Base-by-base conservation (phyloP, 2,797 vertebrate species). In the Malacoraja senta region DNA sequence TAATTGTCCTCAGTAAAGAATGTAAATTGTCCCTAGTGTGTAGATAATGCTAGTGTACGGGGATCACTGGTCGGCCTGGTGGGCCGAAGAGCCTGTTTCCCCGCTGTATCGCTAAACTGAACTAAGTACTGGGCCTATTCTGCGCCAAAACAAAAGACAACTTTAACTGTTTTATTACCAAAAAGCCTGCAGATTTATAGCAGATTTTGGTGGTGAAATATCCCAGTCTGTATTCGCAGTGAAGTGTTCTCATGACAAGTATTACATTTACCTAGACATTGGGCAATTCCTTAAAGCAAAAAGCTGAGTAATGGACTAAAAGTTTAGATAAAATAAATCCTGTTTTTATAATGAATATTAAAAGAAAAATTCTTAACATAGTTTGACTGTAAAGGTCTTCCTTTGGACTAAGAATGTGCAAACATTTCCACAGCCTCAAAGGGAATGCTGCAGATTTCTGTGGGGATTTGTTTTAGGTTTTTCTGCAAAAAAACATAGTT, bases 381-480 rank as follows among this genome's bases (percentile, higher is more conserved):
- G 38, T 76, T 92, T 76, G 74, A 92, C 38, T 92, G 90, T 74
- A 92, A 92, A 92, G 72, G 38, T 92, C 72, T 72, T 92, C 90
- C 29, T 76, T 58, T 92, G 90, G 90, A 92, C 90, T 92, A 38
- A 91, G 90, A 92, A 35, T 74, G 90, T 92, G 71, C 76, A 71
- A 74, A 92, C 38, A 76, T 92, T 92, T 76, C 90, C 71, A 76
- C 76, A 92, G 90, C 26, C 71, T 92, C 76, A 63, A 38, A 92
- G 90, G 90, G 71, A 92, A 76, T 92, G 90, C 71, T 92, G 24
- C 74, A 92, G 38, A 92, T 92, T 92, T 71, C 76, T 92, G 90
- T 92, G 90, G 63, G 44, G 44, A 21, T 74, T 74, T 92, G 29
- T 92, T 92, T 92, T 76, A 58, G 38, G 38, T 92, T 71, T 76